Base-by-base conservation (phyloP, 1,140 invertebrate species). In the Drosophila serrata region DNA sequence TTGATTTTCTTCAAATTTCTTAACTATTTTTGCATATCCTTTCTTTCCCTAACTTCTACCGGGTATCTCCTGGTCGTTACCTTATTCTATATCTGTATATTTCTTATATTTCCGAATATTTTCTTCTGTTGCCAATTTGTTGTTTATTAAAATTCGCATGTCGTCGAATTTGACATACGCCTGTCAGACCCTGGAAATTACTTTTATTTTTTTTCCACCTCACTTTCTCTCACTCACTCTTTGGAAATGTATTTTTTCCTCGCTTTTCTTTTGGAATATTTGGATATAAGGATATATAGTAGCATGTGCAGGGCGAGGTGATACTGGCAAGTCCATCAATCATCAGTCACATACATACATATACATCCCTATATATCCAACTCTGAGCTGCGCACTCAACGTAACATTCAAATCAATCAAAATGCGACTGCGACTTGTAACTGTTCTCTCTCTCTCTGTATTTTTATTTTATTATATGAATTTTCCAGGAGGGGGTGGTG, bases 391-490 rank as follows among this genome's bases (percentile, higher is more conserved):
- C 67, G 75, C 81, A 87, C 82, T 82, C 86, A 91, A 87, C 86
- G 86, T 90, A 90, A 91, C 79, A 90, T 90, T 90, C 86, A 91
- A 90, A 90, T 90, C 86, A 90, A 90, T 90, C 86, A 90, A 90
- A 90, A 82, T 80, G 72, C 75, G 58, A 61, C 73, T 79, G 65
- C 63, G 82, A 85, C 60, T 78, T 79, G 68, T 87, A 86, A 75
- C 79, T 75, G 79, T 68, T 67, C 64, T 42, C 13, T 56, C n/a
- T 42, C n/a, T 39, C 15, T 39, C 15, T n/a, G 6, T 15, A 15
- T 59, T 46, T 31, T 13, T 22, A 31, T 58, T 64, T 68, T 65
- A 19, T 48, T 48, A 56, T n/a, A n/a, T n/a, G n/a, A n/a, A n/a
- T 48, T 42, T 64, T 65, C 13, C 17, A 42, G 6, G 17, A 1